phyloP scores from a whole-genome alignment of 2,113 vertebrate genomes.

The Ia io region DNA sequence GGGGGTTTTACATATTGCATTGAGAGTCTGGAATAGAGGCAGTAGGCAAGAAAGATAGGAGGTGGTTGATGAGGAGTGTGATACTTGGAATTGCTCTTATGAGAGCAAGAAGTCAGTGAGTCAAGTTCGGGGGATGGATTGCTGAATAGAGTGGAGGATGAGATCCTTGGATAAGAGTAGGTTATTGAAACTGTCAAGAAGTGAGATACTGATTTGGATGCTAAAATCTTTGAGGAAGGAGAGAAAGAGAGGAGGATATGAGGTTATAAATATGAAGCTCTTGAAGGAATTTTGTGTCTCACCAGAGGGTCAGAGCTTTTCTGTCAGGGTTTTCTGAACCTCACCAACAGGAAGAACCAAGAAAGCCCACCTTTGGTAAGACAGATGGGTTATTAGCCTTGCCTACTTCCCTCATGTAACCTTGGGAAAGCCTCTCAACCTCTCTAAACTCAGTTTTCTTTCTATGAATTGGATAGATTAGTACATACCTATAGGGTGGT shows the following conservation, averaged over 20 bases:
- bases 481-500: not conserved
- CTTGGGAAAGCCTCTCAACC: not conserved
- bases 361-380: not conserved
- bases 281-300: not conserved
- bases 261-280: not conserved
- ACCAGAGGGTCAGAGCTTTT: not conserved
- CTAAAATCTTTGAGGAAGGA: not conserved
- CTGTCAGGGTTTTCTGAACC: not conserved
- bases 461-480: not conserved
- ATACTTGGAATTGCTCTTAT: not conserved
- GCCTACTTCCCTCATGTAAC: fast-evolving
- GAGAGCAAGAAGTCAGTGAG: not conserved
- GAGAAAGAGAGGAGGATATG: not conserved
- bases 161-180: not conserved
- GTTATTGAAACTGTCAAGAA: not conserved
- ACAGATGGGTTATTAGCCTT: not conserved
- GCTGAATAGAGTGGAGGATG: not conserved
- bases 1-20: not conserved
- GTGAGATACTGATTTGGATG: not conserved
- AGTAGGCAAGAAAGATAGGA: not conserved
- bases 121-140: not conserved
- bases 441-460: not conserved
- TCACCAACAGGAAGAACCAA: not conserved
- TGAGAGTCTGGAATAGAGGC: not conserved
- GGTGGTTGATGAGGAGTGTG: not conserved